phyloP scores from a whole-genome alignment of 2,113 vertebrate genomes.

The Spea bombifrons region DNA sequence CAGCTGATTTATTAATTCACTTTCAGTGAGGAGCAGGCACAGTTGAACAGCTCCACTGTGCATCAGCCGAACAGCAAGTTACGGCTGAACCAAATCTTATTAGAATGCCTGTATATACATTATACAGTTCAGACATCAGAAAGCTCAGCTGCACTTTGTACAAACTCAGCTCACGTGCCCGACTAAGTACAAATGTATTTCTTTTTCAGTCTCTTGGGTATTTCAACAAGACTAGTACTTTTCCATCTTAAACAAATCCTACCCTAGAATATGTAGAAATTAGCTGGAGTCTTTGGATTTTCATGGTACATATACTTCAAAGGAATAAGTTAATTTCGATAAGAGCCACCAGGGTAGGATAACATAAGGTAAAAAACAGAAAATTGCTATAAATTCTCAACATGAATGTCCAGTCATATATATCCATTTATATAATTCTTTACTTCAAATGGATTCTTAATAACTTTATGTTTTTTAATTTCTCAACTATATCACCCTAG shows the following conservation, averaged over 20 bases:
- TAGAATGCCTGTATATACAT: constrained; percentile 28
- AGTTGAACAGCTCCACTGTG: constrained; percentile 44
- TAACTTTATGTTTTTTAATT: too few relatives aligned
- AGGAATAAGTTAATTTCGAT: neutral
- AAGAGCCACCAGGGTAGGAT: too few relatives aligned
- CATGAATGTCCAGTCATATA: too few relatives aligned
- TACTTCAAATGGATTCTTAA: too few relatives aligned
- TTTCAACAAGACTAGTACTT: neutral
- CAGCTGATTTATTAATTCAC: constrained; percentile 46
- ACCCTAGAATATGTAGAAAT: neutral
- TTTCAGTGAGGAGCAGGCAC: constrained; percentile 40
- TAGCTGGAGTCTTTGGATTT: neutral
- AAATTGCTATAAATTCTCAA: too few relatives aligned
- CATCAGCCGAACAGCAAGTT: constrained; percentile 39
- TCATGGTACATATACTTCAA: neutral
- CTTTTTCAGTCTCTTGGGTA: neutral
- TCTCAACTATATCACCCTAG: too few relatives aligned
- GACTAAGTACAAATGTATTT: constrained; percentile 13
- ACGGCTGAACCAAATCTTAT: constrained; percentile 37
- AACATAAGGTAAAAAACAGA: too few relatives aligned
- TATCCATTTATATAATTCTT: too few relatives aligned
- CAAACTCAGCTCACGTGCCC: constrained; percentile 16
- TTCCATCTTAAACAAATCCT: neutral
- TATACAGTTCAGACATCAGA: constrained; percentile 20
- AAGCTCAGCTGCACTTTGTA: constrained; percentile 14